Evolutionary conservation across 2,797 vertebrate genomes (phyloP).

Genomic region (Argyrosomus regius): DNA sequence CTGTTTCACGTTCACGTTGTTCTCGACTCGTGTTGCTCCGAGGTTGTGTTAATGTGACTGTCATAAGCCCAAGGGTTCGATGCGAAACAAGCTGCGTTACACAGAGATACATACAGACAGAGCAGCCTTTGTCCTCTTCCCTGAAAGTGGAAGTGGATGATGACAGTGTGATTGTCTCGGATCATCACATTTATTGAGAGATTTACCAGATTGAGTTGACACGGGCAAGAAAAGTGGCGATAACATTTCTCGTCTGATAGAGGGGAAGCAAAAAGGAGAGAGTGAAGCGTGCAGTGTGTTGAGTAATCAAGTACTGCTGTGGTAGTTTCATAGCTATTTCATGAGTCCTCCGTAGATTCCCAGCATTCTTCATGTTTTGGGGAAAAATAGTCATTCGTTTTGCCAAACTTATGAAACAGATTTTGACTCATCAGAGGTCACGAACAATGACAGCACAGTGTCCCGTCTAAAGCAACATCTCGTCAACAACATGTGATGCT

Average conservation of each 20-base stretch:
- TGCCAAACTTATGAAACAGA: slow-evolving; percentile 8
- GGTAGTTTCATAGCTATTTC: slow-evolving; percentile 10
- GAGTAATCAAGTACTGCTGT: neutral
- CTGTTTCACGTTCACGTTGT: slow-evolving; percentile 4
- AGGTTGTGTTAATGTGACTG: slow-evolving; percentile 34
- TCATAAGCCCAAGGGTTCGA: slow-evolving; percentile 27
- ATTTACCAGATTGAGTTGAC: neutral
- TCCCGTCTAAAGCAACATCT: slow-evolving; percentile 30
- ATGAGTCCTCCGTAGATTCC: slow-evolving; percentile 7
- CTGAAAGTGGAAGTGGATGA: slow-evolving; percentile 33
- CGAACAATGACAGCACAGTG: slow-evolving; percentile 46
- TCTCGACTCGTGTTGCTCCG: neutral
- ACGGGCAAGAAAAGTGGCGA: neutral
- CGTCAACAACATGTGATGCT: slow-evolving; percentile 68
- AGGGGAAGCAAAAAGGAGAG: neutral
- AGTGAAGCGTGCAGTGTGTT: neutral
- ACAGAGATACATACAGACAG: slow-evolving; percentile 27
- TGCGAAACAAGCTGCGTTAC: slow-evolving; percentile 13
- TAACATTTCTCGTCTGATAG: neutral
- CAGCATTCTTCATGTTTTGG: slow-evolving; percentile 20
- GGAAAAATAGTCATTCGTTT: slow-evolving; percentile 23
- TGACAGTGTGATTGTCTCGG: slow-evolving; percentile 22
- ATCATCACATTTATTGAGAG: slow-evolving; percentile 30
- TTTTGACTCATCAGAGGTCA: slow-evolving; percentile 33
- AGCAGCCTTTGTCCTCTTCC: slow-evolving; percentile 40